Evolutionary conservation across 2,797 vertebrate species (phyloP).

Genomic region (Spheniscus humboldti): DNA sequence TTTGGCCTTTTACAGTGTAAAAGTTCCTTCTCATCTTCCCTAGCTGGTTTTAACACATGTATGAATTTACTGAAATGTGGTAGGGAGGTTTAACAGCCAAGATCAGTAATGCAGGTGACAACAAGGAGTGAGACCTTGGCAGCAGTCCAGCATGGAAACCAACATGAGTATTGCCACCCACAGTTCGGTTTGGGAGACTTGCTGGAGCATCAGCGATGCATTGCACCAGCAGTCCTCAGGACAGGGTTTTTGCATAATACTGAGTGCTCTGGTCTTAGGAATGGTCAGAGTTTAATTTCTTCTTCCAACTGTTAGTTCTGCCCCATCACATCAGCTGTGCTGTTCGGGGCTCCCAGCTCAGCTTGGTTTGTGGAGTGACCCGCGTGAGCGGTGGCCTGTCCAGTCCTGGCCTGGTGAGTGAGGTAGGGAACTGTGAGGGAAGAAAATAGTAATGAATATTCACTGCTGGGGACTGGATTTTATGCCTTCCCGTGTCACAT

Average conservation of each 20-base stretch:
- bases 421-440: neutral
- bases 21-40: neutral
- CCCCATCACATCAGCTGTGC: neutral
- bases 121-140: neutral
- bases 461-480: neutral
- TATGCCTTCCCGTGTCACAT: neutral
- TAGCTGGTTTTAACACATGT: neutral
- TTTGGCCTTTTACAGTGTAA: neutral
- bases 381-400: neutral
- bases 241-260: neutral
- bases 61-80: neutral
- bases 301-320: neutral
- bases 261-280: neutral
- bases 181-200: fast-evolving
- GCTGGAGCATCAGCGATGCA: neutral
- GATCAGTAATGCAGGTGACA: neutral
- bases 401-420: neutral
- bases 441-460: neutral
- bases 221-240: neutral
- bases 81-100: neutral
- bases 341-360: neutral
- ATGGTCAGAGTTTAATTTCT: neutral
- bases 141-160: neutral
- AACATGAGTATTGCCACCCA: neutral
- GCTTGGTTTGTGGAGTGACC: neutral